These are phyloP conservation scores for Colistium nudipinnis DNA, from an alignment of 2,113 vertebrate species.

Conservation along the genomic window DNA sequence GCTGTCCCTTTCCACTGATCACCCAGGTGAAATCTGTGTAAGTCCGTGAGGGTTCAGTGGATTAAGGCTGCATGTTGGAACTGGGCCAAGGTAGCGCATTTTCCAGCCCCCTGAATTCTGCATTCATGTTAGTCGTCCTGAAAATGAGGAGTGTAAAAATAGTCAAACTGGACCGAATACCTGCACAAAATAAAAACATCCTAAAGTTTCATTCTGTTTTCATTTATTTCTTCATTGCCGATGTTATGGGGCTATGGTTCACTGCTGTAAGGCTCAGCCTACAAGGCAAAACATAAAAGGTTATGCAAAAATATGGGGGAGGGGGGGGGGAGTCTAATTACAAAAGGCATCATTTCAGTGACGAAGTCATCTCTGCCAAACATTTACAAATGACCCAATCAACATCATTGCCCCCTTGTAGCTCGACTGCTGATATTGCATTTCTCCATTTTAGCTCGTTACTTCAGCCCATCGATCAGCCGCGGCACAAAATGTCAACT, in stretches of 20 bases:
- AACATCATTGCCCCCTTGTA: slow-evolving; percentile 1
- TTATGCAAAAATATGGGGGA: neutral
- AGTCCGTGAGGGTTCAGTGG: slow-evolving; percentile 2
- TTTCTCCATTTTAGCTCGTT: slow-evolving; percentile 16
- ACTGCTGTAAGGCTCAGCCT: no score
- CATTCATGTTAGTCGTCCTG: neutral
- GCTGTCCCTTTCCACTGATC: neutral
- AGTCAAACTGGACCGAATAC: neutral
- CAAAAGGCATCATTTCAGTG: neutral
- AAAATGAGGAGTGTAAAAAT: neutral
- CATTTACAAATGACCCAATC: slow-evolving; percentile 3
- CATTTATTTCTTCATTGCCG: neutral
- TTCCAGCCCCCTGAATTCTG: neutral
- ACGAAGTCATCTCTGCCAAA: neutral
- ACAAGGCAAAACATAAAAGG: neutral
- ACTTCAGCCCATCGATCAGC: slow-evolving; percentile 19
- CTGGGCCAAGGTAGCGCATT: slow-evolving; percentile 7
- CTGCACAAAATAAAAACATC: neutral
- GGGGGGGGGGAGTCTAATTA: no score
- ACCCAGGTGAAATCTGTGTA: slow-evolving; percentile 1
- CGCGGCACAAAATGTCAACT: slow-evolving; percentile 23
- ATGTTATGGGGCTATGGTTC: neutral
- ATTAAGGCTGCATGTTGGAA: neutral
- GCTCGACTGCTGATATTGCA: slow-evolving; percentile 23
- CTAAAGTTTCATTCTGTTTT: neutral